Percentiles rank a stretch among this genome's conserved stretches.
Evolutionary conservation across 2,888 invertebrate genomes (phyloP).

Genomic region (Hofmannophila pseudospretella): DNA sequence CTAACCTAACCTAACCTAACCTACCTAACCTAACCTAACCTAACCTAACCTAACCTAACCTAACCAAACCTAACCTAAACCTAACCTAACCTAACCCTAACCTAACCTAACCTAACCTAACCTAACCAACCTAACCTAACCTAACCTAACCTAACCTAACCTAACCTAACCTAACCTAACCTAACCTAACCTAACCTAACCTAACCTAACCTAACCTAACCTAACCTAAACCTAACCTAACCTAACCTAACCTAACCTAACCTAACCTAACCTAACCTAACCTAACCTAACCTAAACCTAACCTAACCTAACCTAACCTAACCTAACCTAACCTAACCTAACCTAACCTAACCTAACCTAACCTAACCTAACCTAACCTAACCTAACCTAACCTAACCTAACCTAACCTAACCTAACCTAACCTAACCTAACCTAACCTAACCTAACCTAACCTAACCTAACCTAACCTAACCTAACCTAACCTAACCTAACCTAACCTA

Average conservation of each 20-base stretch:
- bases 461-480: constrained; percentile 15
- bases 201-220: constrained; percentile 14
- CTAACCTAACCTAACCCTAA: too few relatives aligned
- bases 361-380: constrained; percentile 15
- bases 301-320: constrained; percentile 14
- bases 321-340: constrained; percentile 15
- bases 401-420: constrained; percentile 15
- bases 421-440: constrained; percentile 14
- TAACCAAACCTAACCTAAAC: constrained; percentile 11
- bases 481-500: constrained; percentile 15
- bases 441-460: constrained; percentile 11
- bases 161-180: constrained; percentile 8
- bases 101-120: too few relatives aligned
- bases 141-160: constrained; percentile 14
- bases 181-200: constrained; percentile 17
- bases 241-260: constrained; percentile 13
- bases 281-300: too few relatives aligned
- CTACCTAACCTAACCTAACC: constrained; percentile 9
- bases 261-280: constrained; percentile 15
- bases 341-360: constrained; percentile 14
- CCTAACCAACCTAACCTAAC: too few relatives aligned
- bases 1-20: too few relatives aligned
- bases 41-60: constrained; percentile 11
- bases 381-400: constrained; percentile 14
- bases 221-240: too few relatives aligned